phyloP scores from a whole-genome alignment of 1,140 invertebrate species.

The Ceratosolen solmsi region DNA sequence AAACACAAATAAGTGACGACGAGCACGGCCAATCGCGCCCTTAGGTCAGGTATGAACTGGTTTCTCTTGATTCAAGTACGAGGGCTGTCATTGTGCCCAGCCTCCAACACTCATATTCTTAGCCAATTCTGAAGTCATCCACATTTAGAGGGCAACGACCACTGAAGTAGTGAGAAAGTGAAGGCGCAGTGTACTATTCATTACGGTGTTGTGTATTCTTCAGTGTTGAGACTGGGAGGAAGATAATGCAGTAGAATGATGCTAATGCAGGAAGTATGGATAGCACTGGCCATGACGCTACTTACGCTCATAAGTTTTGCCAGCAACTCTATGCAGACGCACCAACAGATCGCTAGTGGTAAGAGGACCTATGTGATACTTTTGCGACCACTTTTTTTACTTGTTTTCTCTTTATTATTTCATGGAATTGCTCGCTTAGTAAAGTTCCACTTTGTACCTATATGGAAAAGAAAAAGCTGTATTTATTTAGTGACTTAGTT shows the following conservation, averaged over 20 bases:
- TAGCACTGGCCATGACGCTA: slow-evolving; percentile 59
- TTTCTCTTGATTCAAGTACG: neutral
- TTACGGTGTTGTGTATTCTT: neutral
- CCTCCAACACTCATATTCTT: neutral
- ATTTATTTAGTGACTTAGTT: no score
- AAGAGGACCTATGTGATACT: slow-evolving; percentile 27
- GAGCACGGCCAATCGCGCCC: neutral
- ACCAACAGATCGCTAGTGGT: slow-evolving; percentile 53
- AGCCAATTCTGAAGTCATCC: neutral
- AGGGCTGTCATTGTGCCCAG: neutral
- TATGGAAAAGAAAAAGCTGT: neutral
- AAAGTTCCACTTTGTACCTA: neutral
- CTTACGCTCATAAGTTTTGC: slow-evolving; percentile 60
- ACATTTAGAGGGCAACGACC: neutral
- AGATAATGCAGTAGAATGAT: slow-evolving; percentile 69
- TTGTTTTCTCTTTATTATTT: neutral
- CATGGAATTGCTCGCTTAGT: neutral
- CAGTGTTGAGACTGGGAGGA: neutral
- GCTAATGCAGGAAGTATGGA: slow-evolving; percentile 65
- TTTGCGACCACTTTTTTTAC: neutral
- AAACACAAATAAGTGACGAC: neutral
- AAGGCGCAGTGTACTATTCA: neutral
- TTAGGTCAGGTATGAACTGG: slow-evolving; percentile 42
- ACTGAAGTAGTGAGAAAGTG: no score
- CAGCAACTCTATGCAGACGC: slow-evolving; percentile 52